phyloP scores from a whole-genome alignment of 2,888 invertebrate species.

The Ophion obscuratus region DNA sequence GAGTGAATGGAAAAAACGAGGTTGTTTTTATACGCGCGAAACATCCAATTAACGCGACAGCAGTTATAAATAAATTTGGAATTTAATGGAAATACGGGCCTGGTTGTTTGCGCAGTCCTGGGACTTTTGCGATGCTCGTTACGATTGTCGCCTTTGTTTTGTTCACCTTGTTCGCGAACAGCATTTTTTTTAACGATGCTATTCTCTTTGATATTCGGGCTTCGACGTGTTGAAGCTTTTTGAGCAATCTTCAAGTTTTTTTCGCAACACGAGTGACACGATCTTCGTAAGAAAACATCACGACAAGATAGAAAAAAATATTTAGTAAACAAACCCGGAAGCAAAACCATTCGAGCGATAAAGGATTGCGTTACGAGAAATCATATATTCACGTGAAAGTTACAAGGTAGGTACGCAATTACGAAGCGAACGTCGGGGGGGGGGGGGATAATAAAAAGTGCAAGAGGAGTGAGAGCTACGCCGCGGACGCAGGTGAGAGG shows the following conservation, averaged over 20 bases:
- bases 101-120: background rate
- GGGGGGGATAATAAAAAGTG: background rate
- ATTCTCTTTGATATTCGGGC: too few relatives aligned
- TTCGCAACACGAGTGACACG: too few relatives aligned
- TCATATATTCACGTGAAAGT: background rate
- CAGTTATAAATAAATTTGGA: constrained; percentile 15
- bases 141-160: background rate
- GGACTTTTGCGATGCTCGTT: background rate
- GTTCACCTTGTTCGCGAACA: background rate
- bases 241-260: too few relatives aligned
- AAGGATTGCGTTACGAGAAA: background rate
- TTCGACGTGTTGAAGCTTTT: too few relatives aligned
- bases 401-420: background rate
- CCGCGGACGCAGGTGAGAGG: background rate
- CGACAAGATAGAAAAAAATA: background rate
- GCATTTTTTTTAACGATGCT: background rate
- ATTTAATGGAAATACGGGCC: background rate
- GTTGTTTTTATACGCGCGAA: background rate
- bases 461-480: background rate
- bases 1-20: background rate
- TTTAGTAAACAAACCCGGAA: background rate
- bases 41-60: background rate
- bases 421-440: background rate
- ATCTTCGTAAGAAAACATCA: too few relatives aligned
- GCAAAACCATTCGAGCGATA: background rate